A percentile compares a stretch with the other conserved stretches of the same genome.
Evolutionary conservation across 2,888 invertebrate species (phyloP).

Genomic region (Coenonympha arcania): DNA sequence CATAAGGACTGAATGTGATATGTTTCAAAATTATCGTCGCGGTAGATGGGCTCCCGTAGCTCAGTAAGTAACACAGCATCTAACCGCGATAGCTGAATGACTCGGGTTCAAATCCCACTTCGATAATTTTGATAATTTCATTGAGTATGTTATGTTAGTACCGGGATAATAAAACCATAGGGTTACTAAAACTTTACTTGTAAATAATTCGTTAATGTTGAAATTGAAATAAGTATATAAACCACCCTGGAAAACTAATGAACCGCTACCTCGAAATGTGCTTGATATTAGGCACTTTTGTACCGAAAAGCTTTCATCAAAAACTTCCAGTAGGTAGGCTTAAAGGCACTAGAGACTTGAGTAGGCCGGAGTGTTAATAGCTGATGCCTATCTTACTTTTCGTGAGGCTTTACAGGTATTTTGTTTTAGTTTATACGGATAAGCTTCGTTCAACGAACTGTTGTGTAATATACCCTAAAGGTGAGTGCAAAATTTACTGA

Average conservation of each 20-base stretch:
- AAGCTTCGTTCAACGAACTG: not conserved
- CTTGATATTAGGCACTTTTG: not conserved
- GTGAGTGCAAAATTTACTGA: too few species aligned
- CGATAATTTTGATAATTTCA: too few species aligned
- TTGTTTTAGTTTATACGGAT: not conserved
- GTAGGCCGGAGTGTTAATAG: constrained; percentile 49
- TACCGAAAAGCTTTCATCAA: constrained; percentile 16
- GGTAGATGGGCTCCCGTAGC: too few species aligned
- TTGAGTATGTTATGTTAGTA: too few species aligned
- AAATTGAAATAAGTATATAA: not conserved
- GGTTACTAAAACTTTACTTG: too few species aligned
- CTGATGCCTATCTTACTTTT: constrained; percentile 52
- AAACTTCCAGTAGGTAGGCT: constrained; percentile 14
- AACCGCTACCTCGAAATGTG: not conserved
- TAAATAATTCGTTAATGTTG: not conserved
- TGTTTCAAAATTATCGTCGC: too few species aligned
- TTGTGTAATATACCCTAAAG: not conserved
- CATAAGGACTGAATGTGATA: too few species aligned
- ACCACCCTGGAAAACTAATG: too few species aligned
- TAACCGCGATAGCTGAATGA: too few species aligned
- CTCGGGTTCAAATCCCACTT: too few species aligned
- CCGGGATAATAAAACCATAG: too few species aligned
- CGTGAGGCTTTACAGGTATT: constrained; percentile 27
- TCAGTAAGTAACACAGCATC: too few species aligned
- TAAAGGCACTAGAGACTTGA: constrained; percentile 24